These are phyloP conservation scores for Astyanax mexicanus DNA, from an alignment of 2,797 vertebrate genomes.

Conservation along the genomic window DNA sequence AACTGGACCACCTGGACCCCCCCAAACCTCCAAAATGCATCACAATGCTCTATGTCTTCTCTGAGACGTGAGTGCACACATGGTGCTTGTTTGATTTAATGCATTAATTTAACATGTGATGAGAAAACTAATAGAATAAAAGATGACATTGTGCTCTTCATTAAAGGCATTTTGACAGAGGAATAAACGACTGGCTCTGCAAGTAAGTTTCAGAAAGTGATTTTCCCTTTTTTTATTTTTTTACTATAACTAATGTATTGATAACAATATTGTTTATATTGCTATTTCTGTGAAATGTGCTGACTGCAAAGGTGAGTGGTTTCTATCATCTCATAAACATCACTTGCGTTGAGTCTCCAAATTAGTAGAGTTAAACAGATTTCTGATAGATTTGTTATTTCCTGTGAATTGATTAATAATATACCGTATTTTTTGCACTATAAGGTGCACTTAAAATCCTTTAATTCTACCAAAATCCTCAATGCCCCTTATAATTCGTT, in stretches of 20 bases:
- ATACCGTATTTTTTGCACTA: too few species aligned
- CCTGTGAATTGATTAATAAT: too few species aligned
- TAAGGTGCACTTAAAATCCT: too few species aligned
- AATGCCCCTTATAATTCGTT: too few species aligned
- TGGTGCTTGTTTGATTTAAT: background rate
- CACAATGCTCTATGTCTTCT: slow-evolving; percentile 94
- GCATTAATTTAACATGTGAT: background rate
- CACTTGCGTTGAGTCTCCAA: too few species aligned
- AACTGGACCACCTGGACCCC: slow-evolving; percentile 92
- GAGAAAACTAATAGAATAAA: background rate
- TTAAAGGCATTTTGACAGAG: slow-evolving; percentile 93
- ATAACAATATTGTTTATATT: background rate
- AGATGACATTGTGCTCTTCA: background rate
- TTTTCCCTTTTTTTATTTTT: background rate
- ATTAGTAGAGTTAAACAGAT: too few species aligned
- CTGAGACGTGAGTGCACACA: slow-evolving; percentile 88
- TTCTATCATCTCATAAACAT: too few species aligned
- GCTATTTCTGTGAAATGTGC: background rate
- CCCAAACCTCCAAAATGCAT: slow-evolving; percentile 96
- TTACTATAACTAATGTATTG: too few species aligned
- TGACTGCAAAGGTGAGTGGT: too few species aligned
- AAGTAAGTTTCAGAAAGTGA: slow-evolving; percentile 78
- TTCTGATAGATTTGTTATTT: too few species aligned
- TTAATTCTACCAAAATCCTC: too few species aligned
- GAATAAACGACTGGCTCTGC: slow-evolving; percentile 98